Base-by-base conservation (phyloP, 2,113 vertebrate species). In the Hippoglossus stenolepis region DNA sequence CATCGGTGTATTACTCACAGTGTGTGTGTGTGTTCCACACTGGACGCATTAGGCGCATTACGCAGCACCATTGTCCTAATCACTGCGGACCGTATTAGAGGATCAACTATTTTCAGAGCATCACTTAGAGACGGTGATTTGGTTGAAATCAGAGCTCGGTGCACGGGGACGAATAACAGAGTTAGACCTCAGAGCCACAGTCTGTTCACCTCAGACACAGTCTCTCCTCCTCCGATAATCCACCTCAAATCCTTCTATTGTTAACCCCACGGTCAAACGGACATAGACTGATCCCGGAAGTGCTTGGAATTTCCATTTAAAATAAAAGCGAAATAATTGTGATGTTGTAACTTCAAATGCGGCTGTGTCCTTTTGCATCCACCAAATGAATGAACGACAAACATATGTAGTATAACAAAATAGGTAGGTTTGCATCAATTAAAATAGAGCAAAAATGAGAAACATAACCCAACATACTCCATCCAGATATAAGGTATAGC, bases 171-270 rank as follows among this genome's bases (percentile, higher is more conserved):
- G 18, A 5, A 20, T 20, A 1, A 26, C 60, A 66, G 23, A 13
- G 28, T 13, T 35, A 5, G 2, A 11, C 18, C 6, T 51, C 18
- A n/a, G 49, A 20, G 17, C 45, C 2, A 47, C 12, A 24, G 40
- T 56, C 31, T 43, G 31, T 31, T 31, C 31, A 31, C 31, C 31
- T 31, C 31, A 31, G 17, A 53, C 2, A 47, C 12, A 24, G 40
- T 60, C 31, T 43, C 31, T 65, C 23, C 31, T 18, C 0, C 51
- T 24, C 13, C 43, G 2, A 3, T 77, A 73, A 88, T 85, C 80
- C 60, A 14, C 47, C 73, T 66, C 59, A 47, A 15, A 4, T 4
- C 11, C 21, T 18, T 69, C 20, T n/a, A 5, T 54, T 18, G 47
- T 51, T 51, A 51, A 51, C 0, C 40, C 11, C 40, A 13, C 2